Conservation (phyloP, 1,140 invertebrate genomes). For the Ceratitis capitata region DNA sequence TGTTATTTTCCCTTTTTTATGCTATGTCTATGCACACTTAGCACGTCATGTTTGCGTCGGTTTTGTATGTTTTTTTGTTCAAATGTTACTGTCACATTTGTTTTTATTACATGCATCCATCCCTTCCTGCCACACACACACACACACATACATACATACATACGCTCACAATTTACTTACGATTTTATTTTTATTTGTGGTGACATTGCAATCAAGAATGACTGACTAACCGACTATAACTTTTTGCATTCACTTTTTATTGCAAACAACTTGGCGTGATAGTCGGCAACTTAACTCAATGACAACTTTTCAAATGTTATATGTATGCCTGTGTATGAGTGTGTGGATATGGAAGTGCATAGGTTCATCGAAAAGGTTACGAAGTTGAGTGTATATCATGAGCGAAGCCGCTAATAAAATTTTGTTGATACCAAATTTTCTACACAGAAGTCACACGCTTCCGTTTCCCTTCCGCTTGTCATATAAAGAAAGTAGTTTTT, state of each 20-base stretch:
- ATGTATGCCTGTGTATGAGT: neutral
- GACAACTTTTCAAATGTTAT: neutral
- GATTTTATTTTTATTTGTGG: slow-evolving; percentile 11
- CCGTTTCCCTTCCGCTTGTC: neutral
- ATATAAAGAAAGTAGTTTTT: neutral
- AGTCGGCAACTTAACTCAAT: neutral
- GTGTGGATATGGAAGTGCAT: neutral
- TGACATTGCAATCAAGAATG: slow-evolving; percentile 14
- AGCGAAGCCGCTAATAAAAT: neutral
- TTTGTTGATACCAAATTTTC: neutral
- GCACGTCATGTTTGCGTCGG: slow-evolving; percentile 11
- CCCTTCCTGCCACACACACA: neutral
- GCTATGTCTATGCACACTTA: neutral
- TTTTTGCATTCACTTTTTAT: slow-evolving; percentile 25
- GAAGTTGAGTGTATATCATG: neutral
- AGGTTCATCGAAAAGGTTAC: too few relatives aligned
- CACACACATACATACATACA: too few relatives aligned
- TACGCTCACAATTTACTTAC: too few relatives aligned
- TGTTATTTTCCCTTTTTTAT: neutral
- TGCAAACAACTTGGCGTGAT: slow-evolving; percentile 5
- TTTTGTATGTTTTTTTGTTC: too few relatives aligned
- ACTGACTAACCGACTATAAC: slow-evolving; percentile 6
- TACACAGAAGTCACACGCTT: neutral
- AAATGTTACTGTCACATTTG: neutral
- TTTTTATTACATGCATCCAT: neutral